Conservation (phyloP, 2,888 invertebrate species). For the Hypercompe scribonia region DNA sequence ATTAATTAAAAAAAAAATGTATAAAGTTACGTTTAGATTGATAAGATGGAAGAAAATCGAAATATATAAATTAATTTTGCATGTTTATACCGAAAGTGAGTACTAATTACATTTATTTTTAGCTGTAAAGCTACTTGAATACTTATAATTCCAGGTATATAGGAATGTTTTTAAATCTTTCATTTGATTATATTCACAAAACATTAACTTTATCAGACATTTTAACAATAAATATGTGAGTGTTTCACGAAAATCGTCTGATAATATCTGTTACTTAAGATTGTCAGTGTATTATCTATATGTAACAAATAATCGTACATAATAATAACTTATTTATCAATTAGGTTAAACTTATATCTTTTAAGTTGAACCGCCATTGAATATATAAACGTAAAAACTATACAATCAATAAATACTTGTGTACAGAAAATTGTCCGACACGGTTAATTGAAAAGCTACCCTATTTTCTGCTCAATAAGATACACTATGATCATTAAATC, state of each 20-base stretch:
- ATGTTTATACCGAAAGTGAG: neutral
- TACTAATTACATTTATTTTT: neutral
- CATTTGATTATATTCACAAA: neutral
- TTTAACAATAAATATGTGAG: constrained; percentile 1
- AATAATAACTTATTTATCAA: neutral
- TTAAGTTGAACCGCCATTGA: neutral
- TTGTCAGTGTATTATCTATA: neutral
- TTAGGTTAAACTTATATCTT: neutral
- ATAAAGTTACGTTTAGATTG: neutral
- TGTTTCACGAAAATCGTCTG: neutral
- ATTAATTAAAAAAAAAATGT: neutral
- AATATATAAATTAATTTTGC: too few species aligned
- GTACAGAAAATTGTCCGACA: neutral
- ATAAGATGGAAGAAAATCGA: too few species aligned
- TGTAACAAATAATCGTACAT: neutral
- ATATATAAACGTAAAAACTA: too few species aligned
- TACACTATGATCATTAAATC: too few species aligned
- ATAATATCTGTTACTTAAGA: constrained; percentile 1
- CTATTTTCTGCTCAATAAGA: neutral
- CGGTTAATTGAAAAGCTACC: neutral
- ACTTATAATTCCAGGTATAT: neutral
- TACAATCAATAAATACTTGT: too few species aligned
- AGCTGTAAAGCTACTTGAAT: neutral
- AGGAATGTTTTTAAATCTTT: neutral
- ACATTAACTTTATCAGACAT: constrained; percentile 6